Evolutionary conservation across 1,140 invertebrate species (phyloP).

Genomic region (Pseudomyrmex concolor): DNA sequence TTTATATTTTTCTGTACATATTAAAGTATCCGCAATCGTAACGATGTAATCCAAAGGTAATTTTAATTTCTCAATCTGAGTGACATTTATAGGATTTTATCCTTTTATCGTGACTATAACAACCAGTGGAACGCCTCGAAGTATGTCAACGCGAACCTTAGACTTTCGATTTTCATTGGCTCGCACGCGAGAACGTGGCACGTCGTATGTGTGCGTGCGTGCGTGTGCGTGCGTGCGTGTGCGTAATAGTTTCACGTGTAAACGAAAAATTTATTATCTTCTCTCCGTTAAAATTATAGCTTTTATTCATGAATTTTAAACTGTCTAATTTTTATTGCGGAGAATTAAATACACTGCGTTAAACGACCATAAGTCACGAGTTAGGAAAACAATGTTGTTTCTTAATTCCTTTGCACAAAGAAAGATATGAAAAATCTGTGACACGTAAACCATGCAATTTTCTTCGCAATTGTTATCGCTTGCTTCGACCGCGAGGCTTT

Average conservation of each 20-base stretch:
- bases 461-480: not conserved
- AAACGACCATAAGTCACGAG: too few relatives aligned
- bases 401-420: too few relatives aligned
- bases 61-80: not conserved
- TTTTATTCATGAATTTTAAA: not conserved
- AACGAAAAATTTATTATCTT: constrained; percentile 4
- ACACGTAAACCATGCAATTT: not conserved
- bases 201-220: not conserved
- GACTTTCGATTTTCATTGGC: constrained; percentile 26
- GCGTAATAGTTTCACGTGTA: not conserved
- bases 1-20: not conserved
- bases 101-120: not conserved
- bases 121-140: not conserved
- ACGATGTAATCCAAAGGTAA: not conserved
- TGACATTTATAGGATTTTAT: not conserved
- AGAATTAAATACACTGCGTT: not conserved
- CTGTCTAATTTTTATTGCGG: not conserved
- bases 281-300: too few relatives aligned
- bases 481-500: not conserved
- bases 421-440: not conserved
- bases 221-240: too few relatives aligned
- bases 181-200: constrained; percentile 19
- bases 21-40: not conserved
- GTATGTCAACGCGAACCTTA: constrained; percentile 5
- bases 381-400: too few relatives aligned